phyloP scores from a whole-genome alignment of 2,888 invertebrate genomes.

The Thyatira batis region DNA sequence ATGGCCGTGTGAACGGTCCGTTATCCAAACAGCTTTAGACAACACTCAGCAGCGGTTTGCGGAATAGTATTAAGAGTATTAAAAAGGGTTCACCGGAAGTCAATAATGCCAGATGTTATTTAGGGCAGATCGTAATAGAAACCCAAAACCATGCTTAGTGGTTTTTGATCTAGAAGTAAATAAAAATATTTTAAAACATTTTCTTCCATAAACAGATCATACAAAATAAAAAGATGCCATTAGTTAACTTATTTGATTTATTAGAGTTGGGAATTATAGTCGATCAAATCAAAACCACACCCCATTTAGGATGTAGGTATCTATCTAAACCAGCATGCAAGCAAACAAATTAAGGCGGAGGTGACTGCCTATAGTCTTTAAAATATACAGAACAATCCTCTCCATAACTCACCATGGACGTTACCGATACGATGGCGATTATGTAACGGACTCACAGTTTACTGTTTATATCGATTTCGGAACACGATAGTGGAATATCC shows the following conservation, averaged over 20 bases:
- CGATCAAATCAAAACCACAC: too few relatives aligned
- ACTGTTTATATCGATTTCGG: conserved; percentile 65
- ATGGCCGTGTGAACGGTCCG: conserved; percentile 78
- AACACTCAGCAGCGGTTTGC: conserved; percentile 57
- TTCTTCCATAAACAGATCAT: too few relatives aligned
- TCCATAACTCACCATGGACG: neutral
- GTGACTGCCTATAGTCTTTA: too few relatives aligned
- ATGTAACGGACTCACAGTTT: conserved; percentile 63
- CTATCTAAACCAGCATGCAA: too few relatives aligned
- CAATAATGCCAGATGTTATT: neutral
- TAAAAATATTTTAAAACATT: too few relatives aligned
- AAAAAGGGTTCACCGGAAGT: conserved; percentile 7
- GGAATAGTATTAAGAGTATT: conserved; percentile 26
- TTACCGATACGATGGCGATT: conserved; percentile 48
- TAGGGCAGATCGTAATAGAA: conserved; percentile 7
- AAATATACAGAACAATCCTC: neutral
- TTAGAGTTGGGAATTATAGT: too few relatives aligned
- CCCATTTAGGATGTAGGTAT: too few relatives aligned
- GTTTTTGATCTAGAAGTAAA: too few relatives aligned
- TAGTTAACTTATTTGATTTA: too few relatives aligned
- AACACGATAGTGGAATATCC: conserved; percentile 23
- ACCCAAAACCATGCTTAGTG: neutral
- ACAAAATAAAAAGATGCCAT: too few relatives aligned
- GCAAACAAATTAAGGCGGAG: too few relatives aligned
- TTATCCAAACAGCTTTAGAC: conserved; percentile 70